These are phyloP conservation scores for Macquaria ambigua DNA, from an alignment of 2,113 vertebrate genomes.

Conservation along the genomic window DNA sequence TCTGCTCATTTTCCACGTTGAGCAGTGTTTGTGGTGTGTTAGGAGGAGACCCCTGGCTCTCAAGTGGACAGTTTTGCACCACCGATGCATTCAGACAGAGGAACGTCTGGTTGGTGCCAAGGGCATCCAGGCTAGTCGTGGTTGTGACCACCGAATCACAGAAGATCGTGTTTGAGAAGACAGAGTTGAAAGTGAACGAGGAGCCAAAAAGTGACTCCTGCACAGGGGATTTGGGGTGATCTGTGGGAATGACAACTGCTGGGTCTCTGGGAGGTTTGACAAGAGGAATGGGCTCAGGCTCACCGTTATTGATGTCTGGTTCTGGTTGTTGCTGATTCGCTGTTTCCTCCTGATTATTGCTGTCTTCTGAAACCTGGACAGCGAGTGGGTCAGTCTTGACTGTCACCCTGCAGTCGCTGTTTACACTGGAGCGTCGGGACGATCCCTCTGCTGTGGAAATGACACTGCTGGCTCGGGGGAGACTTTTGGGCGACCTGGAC, in stretches of 20 bases:
- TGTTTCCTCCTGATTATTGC: slow-evolving; percentile 74
- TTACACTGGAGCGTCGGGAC: slow-evolving; percentile 91
- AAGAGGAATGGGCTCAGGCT: slow-evolving; percentile 58
- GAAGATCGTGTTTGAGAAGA: slow-evolving; percentile 79
- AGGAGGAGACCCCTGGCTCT: slow-evolving; percentile 23
- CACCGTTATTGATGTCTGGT: slow-evolving; percentile 57
- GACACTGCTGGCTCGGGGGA: slow-evolving; percentile 92
- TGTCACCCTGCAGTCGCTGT: slow-evolving; percentile 86
- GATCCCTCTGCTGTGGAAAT: slow-evolving; percentile 94
- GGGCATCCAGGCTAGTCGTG: slow-evolving; percentile 28
- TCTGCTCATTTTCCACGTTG: slow-evolving; percentile 3
- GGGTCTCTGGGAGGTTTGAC: slow-evolving; percentile 78
- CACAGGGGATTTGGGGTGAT: slow-evolving; percentile 65
- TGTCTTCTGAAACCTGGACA: slow-evolving; percentile 47
- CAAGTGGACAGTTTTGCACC: slow-evolving; percentile 83
- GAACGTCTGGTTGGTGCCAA: slow-evolving; percentile 76
- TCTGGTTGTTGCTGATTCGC: slow-evolving; percentile 80
- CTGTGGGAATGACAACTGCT: slow-evolving; percentile 22
- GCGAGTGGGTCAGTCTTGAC: slow-evolving; percentile 79
- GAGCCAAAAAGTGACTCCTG: slow-evolving; percentile 76
- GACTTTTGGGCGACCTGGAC: slow-evolving; percentile 82
- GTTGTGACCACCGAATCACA: slow-evolving; percentile 57
- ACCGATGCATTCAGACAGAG: slow-evolving; percentile 84
- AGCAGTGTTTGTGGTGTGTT: slow-evolving; percentile 25
- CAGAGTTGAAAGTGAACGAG: slow-evolving; percentile 72